phyloP scores from a whole-genome alignment of 2,797 vertebrate genomes.

The Erpetoichthys calabaricus region DNA sequence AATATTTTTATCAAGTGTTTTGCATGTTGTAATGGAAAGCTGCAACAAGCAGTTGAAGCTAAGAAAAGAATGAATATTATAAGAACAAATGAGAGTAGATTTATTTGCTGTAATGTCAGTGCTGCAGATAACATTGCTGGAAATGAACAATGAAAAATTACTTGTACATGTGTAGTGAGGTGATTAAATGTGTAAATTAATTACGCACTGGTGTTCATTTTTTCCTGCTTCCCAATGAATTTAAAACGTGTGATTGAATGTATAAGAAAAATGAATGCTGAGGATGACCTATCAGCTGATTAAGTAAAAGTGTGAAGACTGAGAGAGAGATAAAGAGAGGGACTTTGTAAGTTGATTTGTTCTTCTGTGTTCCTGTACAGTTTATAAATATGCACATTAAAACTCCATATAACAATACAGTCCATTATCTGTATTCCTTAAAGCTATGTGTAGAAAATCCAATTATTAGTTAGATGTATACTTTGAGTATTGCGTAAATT shows the following conservation, averaged over 20 bases:
- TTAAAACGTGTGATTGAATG: constrained; percentile 40
- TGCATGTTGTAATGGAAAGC: constrained; percentile 53
- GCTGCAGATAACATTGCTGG: constrained; percentile 61
- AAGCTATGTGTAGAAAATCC: constrained; percentile 2
- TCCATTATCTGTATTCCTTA: constrained; percentile 8
- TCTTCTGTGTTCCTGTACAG: no score
- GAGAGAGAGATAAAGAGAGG: no score
- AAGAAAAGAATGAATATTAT: constrained; percentile 64
- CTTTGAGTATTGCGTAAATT: constrained; percentile 2
- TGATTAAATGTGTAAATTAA: constrained; percentile 76
- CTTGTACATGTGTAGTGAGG: constrained; percentile 64
- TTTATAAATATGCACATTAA: constrained; percentile 1
- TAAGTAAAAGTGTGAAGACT: constrained; percentile 1
- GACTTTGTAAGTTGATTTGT: no score
- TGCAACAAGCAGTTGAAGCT: constrained; percentile 54
- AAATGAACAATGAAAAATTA: constrained; percentile 71
- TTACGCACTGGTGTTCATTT: constrained; percentile 41
- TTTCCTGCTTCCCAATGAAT: constrained; percentile 60
- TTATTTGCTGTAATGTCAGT: constrained; percentile 66
- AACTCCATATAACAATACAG: constrained; percentile 1
- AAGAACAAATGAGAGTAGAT: constrained; percentile 62
- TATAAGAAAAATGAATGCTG: constrained; percentile 21
- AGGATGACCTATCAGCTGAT: constrained; percentile 19
- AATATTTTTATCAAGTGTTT: constrained; percentile 60
- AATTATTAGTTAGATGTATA: constrained; percentile 7